Base-by-base conservation (phyloP, 2,113 vertebrate species). In the Gopherus evgoodei region DNA sequence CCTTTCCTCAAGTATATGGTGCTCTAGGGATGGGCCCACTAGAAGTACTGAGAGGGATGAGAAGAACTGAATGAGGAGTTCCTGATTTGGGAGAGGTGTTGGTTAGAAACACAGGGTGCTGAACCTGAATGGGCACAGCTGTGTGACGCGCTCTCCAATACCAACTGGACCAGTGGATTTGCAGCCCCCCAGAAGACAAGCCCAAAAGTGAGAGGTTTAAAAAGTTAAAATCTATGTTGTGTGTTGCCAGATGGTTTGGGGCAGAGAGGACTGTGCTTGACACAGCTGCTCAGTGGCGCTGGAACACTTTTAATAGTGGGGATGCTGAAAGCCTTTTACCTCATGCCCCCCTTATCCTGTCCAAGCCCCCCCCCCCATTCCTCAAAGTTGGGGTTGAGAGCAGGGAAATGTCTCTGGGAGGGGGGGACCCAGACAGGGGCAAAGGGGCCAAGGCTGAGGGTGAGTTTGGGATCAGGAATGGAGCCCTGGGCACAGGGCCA, bases 1-100 rank as follows among this genome's bases (percentile, higher is more conserved):
- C 27, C 1, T 5, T 0, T 56, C 27, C 0, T 4, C 49, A 5
- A 1, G 0, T 5, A 12, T 69, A 6, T 14, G 6, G 3, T 69
- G 19, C 50, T 52, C 29, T 38, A 81, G 76, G 54, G 31, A 3
- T n/a, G 31, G 4, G 2, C 54, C 10, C 53, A 38, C 35, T 38
- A 81, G 65, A 50, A 42, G 2, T 38, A 53, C 16, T 69, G 21
- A 57, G 53, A 56, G n/a, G 81, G 81, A 54, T 38, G 53, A 53
- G n/a, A 38, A 53, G n/a, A 42, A 11, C 22, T 82, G 81, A 56
- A 25, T 56, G 17, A n/a, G 81, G 81, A 82, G n/a, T 52, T 81
- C 80, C n/a, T 53, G 52, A 44, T 16, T 42, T 54, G 24, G 24
- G 24, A 6, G n/a, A 38, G 16, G 22, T 38, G 6, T 82, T 27